phyloP scores from a whole-genome alignment of 2,797 vertebrate species.

The Momotus momota region DNA sequence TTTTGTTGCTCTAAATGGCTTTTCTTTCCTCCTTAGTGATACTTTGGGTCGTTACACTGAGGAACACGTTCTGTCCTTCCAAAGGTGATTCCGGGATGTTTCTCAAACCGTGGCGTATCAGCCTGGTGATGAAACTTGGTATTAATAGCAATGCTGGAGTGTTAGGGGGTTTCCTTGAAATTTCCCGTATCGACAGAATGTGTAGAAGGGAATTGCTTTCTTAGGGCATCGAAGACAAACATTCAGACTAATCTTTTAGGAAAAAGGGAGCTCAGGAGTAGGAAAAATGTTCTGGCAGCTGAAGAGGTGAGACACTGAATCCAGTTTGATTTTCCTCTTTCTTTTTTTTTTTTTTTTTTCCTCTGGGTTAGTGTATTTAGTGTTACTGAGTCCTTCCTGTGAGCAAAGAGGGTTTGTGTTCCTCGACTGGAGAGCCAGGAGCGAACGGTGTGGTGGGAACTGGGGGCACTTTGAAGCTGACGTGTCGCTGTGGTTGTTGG shows the following conservation, averaged over 20 bases:
- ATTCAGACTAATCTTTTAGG: neutral
- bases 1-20: neutral
- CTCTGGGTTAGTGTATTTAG: neutral
- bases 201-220: neutral
- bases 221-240: neutral
- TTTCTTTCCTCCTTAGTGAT: neutral
- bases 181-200: neutral
- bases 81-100: neutral
- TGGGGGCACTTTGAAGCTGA: neutral
- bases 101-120: neutral
- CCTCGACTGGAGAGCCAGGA: neutral
- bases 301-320: neutral
- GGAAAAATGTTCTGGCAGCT: neutral
- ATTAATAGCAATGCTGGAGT: neutral
- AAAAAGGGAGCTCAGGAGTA: neutral
- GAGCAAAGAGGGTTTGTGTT: neutral
- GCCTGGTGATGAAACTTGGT: neutral
- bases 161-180: neutral
- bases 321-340: neutral
- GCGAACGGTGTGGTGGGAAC: neutral
- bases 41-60: neutral
- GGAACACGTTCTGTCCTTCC: neutral
- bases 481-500: neutral
- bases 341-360: too few relatives aligned
- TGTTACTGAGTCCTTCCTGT: neutral